Conservation (phyloP, 2,888 invertebrate species). For the Pediacus dermestoides region DNA sequence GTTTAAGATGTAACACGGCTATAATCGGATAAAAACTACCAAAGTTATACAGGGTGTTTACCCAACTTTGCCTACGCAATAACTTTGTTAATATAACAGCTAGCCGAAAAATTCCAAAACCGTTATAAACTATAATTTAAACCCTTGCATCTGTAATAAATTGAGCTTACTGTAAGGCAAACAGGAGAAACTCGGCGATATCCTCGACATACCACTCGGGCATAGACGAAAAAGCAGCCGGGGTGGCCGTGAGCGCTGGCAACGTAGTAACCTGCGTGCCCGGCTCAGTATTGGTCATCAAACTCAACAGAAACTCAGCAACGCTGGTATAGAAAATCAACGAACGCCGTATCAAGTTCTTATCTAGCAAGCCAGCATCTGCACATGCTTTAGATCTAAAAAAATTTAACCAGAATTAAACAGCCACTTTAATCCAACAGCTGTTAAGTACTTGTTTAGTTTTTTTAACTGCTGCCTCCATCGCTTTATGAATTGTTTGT, state of each 20-base stretch:
- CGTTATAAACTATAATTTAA: constrained; percentile 1
- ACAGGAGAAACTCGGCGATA: constrained; percentile 92
- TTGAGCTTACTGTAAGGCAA: constrained; percentile 90
- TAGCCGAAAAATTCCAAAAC: neutral
- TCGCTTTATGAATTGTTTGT: constrained; percentile 77
- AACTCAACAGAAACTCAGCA: constrained; percentile 70
- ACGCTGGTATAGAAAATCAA: constrained; percentile 85
- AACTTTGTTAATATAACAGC: neutral
- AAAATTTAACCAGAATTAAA: constrained; percentile 5
- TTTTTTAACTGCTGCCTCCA: constrained; percentile 86
- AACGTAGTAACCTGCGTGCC: constrained; percentile 53
- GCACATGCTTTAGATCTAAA: constrained; percentile 85
- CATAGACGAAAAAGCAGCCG: constrained; percentile 79
- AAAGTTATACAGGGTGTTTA: too few species aligned
- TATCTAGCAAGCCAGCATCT: constrained; percentile 85
- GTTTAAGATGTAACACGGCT: too few species aligned
- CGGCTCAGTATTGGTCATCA: constrained; percentile 58
- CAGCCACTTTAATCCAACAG: neutral
- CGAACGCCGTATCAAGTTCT: constrained; percentile 73
- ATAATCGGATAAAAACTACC: too few species aligned
- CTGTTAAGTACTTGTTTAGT: constrained; percentile 56
- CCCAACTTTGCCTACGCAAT: too few species aligned
- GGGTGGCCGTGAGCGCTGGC: constrained; percentile 60
- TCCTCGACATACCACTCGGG: constrained; percentile 99
- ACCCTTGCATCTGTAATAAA: too few species aligned